Conservation (phyloP, 2,113 vertebrate genomes). For the Tachycineta bicolor region DNA sequence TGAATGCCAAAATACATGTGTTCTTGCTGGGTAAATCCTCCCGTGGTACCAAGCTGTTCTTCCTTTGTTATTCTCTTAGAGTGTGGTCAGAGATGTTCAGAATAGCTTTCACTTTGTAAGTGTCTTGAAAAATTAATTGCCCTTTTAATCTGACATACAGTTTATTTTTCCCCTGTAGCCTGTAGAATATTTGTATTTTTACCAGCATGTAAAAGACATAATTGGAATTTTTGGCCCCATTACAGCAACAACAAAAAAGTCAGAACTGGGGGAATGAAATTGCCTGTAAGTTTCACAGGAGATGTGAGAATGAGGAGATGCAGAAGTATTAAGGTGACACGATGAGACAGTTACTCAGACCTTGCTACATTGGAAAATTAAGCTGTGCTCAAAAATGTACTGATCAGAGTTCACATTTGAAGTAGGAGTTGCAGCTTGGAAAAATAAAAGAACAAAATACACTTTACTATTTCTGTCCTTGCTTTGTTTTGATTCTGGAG, state of each 20-base stretch:
- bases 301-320: background rate
- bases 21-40: background rate
- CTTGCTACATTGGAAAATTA: background rate
- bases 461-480: background rate
- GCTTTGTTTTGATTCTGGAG: background rate
- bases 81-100: background rate
- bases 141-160: background rate
- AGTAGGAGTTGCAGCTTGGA: background rate
- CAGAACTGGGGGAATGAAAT: background rate
- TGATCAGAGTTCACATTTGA: background rate
- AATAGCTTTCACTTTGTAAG: background rate
- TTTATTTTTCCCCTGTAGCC: background rate
- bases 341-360: background rate
- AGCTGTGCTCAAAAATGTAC: background rate
- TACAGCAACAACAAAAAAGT: background rate
- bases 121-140: background rate
- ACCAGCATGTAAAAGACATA: background rate
- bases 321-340: background rate
- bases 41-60: background rate
- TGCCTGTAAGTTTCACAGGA: background rate
- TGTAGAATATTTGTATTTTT: background rate
- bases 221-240: background rate
- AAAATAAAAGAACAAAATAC: background rate
- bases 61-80: background rate
- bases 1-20: background rate